Conservation (phyloP, 2,113 vertebrate species). For the Archilochus colubris region DNA sequence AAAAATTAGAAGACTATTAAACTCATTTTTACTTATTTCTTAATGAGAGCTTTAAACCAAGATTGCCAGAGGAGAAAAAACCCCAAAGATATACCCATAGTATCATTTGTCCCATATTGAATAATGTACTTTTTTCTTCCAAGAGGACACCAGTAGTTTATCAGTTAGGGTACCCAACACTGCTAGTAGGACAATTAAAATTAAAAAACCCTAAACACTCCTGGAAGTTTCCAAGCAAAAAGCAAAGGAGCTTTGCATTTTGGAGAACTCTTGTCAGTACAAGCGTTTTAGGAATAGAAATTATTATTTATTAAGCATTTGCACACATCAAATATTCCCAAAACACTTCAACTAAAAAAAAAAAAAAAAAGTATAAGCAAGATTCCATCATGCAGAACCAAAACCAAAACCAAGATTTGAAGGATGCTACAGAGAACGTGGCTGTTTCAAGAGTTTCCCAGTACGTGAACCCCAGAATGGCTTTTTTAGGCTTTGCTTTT, state of each 20-base stretch:
- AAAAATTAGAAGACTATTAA: neutral
- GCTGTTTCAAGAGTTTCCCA: no score
- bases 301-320: neutral
- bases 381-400: fast-evolving
- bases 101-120: neutral
- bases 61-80: neutral
- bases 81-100: fast-evolving
- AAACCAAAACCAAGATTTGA: neutral
- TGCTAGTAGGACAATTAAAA: neutral
- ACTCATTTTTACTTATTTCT: neutral
- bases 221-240: neutral
- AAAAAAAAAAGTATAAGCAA: neutral
- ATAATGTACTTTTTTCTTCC: neutral
- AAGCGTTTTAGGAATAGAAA: neutral
- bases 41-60: neutral
- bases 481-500: no score
- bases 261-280: neutral
- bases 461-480: fast-evolving
- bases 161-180: neutral
- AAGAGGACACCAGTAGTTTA: neutral
- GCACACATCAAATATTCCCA: neutral
- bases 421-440: neutral
- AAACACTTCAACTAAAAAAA: neutral
- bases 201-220: neutral
- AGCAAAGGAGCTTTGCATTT: neutral